Evolutionary conservation across 2,888 invertebrate genomes (phyloP).

Genomic region (Drosophila kokeensis): DNA sequence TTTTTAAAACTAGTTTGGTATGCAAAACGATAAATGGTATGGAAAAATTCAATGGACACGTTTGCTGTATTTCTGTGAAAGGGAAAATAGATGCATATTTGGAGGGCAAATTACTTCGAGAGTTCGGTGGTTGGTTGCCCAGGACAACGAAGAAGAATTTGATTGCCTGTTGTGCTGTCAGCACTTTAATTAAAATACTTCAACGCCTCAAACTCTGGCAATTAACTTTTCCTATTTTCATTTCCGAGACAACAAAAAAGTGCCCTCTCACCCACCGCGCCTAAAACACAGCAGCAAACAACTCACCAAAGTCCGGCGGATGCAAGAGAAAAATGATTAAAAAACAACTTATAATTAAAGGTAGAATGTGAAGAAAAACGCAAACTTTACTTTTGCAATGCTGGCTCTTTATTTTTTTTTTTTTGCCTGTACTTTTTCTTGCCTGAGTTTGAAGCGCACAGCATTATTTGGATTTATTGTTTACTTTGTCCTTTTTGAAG

Average conservation of each 20-base stretch:
- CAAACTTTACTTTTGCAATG: conserved; percentile 60
- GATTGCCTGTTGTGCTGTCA: conserved; percentile 39
- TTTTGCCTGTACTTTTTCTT: conserved; percentile 9
- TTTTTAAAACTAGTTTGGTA: background rate
- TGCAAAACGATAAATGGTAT: background rate
- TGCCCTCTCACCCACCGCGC: conserved; percentile 31
- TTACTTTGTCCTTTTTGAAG: conserved; percentile 54
- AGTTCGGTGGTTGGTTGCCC: conserved; percentile 21
- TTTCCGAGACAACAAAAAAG: conserved; percentile 42
- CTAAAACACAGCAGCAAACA: conserved; percentile 9
- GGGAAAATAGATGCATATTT: background rate
- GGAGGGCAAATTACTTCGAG: background rate
- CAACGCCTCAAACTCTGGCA: conserved; percentile 33
- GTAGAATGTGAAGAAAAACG: conserved; percentile 50
- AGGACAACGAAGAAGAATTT: conserved; percentile 25
- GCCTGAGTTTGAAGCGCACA: conserved; percentile 9
- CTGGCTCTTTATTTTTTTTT: conserved; percentile 14
- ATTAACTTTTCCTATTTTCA: conserved; percentile 70
- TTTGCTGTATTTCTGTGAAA: background rate
- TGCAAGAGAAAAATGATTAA: conserved; percentile 29
- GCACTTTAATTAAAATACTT: conserved; percentile 73
- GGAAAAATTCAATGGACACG: background rate
- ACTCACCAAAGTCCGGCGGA: conserved; percentile 28
- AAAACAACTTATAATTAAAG: conserved; percentile 73
- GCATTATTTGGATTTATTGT: conserved; percentile 67